Percentiles rank a stretch among this genome's conserved stretches.
These are phyloP conservation scores for Himalopsyche phryganea DNA, from an alignment of 1,140 invertebrate species.

Conservation along the genomic window DNA sequence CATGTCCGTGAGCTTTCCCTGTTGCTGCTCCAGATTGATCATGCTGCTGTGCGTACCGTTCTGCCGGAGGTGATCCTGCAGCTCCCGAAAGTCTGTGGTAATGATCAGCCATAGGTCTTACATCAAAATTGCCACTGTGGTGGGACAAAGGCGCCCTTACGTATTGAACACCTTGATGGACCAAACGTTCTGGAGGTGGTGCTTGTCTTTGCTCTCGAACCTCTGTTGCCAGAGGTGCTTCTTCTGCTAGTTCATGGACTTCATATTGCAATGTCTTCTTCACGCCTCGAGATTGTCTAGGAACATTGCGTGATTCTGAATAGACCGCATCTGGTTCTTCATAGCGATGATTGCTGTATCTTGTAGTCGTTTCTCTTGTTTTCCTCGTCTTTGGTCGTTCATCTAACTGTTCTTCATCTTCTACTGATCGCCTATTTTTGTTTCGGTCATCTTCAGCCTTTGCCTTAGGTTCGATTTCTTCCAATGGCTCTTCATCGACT, in stretches of 20 bases:
- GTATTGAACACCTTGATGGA: constrained; percentile 24
- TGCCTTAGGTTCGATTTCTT: constrained; percentile 36
- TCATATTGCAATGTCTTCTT: constrained; percentile 51
- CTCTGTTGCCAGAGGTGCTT: constrained; percentile 39
- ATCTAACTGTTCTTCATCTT: constrained; percentile 4
- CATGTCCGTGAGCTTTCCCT: constrained; percentile 1
- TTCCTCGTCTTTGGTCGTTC: constrained; percentile 37
- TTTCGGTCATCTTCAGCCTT: constrained; percentile 31
- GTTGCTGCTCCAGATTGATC: constrained; percentile 15
- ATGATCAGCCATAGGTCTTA: constrained; percentile 46
- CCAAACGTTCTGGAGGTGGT: constrained; percentile 11
- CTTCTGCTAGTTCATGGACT: constrained; percentile 51
- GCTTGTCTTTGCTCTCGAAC: constrained; percentile 42
- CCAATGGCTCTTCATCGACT: constrained; percentile 36
- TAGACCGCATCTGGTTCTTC: constrained; percentile 33
- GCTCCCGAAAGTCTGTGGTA: constrained; percentile 44
- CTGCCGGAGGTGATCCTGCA: constrained; percentile 37
- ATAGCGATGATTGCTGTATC: constrained; percentile 41
- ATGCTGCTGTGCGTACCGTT: constrained; percentile 36
- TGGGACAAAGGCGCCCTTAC: neutral
- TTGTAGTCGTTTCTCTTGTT: constrained; percentile 25
- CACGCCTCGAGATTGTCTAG: constrained; percentile 33
- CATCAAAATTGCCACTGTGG: constrained; percentile 9
- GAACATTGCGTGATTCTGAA: constrained; percentile 33
- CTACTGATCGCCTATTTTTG: neutral